Base-by-base conservation (phyloP, 2,113 vertebrate genomes). In the Tragulus kanchil region DNA sequence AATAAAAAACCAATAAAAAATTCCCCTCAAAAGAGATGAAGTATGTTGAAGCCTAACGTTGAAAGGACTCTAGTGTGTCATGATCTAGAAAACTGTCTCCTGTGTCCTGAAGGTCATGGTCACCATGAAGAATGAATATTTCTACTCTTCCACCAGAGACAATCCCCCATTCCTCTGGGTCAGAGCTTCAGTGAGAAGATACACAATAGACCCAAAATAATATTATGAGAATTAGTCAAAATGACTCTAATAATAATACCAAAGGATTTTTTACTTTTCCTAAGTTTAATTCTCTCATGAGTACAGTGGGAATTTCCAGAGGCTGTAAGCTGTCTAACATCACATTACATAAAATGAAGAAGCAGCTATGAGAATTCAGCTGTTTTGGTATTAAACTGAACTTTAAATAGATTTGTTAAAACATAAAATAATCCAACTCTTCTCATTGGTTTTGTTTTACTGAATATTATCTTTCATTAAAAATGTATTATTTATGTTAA, bases 351-450 rank as follows among this genome's bases (percentile, higher is more conserved):
- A 89, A 75, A 89, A 61, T 0, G 6, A 50, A 75, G 50, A 85
- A 85, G 17, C 56, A 82, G 25, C 45, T 58, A 78, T 28, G 14
- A 78, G 69, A 79, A 69, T 64, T 54, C 45, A 48, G 42, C 48
- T 93, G 62, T 48, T 58, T 77, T 77, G 10, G 56, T 58, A 88
- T 59, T 58, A 94, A 91, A 19, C 23, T 21, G 42, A 89, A 92
- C 61, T 95, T 83, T 78, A 65, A 84, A 79, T 64, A n/a, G 8
- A 85, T 83, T 88, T 54, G 26, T 88, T 85, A 73, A 91, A 87
- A 71, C 31, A 56, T 23, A 79, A 79, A 79, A 65, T 6, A 73
- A 42, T 31, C 42, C 15, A 58, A 65, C 8, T 21, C 28, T 94
- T 92, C 31, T 36, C 56, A 69, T 23, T 54, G 26, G 3, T 69